Evolutionary conservation across 2,797 vertebrate genomes (phyloP), one percentile per base, ranked within the genome.

Genomic region (Amniataba percoides): DNA sequence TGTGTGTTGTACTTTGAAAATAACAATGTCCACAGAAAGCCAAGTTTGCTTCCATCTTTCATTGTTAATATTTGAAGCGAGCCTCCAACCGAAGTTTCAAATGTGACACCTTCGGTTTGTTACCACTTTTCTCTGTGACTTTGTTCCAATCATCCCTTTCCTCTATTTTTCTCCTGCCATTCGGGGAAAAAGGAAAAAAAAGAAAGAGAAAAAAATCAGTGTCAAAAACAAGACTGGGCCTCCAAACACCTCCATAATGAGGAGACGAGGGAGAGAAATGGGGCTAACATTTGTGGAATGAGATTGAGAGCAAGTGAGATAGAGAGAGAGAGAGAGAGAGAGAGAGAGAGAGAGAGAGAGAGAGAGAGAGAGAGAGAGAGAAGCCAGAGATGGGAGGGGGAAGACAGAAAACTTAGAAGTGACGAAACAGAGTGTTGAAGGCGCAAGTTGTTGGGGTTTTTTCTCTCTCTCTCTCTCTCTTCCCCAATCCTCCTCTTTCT

Each of bases 221-320:
- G 78, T 85, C 65, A 85, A 85, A 81, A 85, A 73, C 43, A 88
- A 85, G 70, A 60, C 48, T 71, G 52, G 53, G 77, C 62, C 57
- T 86, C 53, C 51, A 63, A 91, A 86, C 60, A 70, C 71, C 61
- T 84, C 74, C 11, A 70, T 89, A 92, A 92, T 87, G 80, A 89
- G 63, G 71, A 85, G 82, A 68, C 86, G 51, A 21, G 77, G 74
- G 82, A 89, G 71, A 46, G 45, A 72, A 88, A 80, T 71, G 42
- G 67, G 70, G 62, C 57, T 60, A 69, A 79, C 48, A 69, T 79
- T 72, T 74, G 48, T 73, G 76, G 40, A 71, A 77, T 74, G 42
- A 78, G 62, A 82, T 52, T 73, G 23, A 71, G 75, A 36, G 21
- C 9, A 14, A 66, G 62, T n/a, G 16, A 45, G 45, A 40, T 23